phyloP scores from a whole-genome alignment of 2,797 vertebrate species.

The Molossus molossus region DNA sequence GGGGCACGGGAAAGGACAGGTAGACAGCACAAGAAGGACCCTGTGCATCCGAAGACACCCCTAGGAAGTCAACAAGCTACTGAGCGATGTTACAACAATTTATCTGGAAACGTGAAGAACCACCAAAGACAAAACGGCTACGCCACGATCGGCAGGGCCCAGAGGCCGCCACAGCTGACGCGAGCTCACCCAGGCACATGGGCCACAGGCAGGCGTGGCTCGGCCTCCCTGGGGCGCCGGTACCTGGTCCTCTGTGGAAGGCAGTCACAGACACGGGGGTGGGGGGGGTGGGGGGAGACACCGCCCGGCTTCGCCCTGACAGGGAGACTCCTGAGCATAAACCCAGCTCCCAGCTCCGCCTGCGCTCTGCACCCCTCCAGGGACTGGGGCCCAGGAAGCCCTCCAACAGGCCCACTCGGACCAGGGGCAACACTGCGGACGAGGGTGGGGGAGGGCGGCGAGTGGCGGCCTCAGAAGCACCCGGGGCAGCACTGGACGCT shows the following conservation, averaged over 20 bases:
- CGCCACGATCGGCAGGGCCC: background rate
- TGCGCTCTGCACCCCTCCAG: background rate
- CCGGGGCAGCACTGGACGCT: background rate
- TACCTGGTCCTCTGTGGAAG: background rate
- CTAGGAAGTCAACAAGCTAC: no score
- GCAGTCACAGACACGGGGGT: background rate
- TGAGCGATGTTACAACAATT: no score
- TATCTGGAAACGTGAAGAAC: no score
- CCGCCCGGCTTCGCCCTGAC: accelerated
- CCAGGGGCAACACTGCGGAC: background rate
- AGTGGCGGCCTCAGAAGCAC: accelerated
- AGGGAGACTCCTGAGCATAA: background rate
- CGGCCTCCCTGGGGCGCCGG: background rate
- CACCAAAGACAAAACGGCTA: no score
- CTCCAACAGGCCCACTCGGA: background rate
- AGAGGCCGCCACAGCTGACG: background rate
- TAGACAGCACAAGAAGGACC: no score
- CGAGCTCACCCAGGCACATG: background rate
- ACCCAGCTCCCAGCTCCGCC: background rate
- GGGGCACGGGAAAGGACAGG: no score
- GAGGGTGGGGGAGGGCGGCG: background rate
- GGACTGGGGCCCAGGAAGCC: no score
- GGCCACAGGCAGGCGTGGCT: background rate
- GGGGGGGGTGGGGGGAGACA: background rate
- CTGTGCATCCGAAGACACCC: no score